Conservation (phyloP, 2,888 invertebrate genomes). For the Sylvicola cinctus region DNA sequence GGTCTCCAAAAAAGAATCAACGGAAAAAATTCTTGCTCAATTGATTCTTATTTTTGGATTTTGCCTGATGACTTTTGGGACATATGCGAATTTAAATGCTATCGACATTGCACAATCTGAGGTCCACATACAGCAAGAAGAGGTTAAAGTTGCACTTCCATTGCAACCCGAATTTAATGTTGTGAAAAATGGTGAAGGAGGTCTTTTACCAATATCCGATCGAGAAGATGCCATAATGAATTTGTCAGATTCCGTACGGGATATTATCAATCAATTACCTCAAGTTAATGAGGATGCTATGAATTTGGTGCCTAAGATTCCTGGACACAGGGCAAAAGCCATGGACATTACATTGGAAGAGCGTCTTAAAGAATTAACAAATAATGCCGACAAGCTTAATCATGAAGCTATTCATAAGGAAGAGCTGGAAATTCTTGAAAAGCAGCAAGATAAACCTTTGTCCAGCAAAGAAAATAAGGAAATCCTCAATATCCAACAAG, state of each 20-base stretch:
- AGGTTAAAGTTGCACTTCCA: neutral
- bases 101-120: slow-evolving; percentile 36
- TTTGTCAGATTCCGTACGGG: too few species aligned
- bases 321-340: too few species aligned
- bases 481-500: slow-evolving; percentile 18
- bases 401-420: slow-evolving; percentile 28
- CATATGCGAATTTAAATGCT: slow-evolving; percentile 68
- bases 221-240: too few species aligned
- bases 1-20: slow-evolving; percentile 64
- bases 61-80: slow-evolving; percentile 74
- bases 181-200: too few species aligned
- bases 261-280: too few species aligned
- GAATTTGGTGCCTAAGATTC: too few species aligned
- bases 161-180: slow-evolving; percentile 11
- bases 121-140: neutral
- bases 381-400: slow-evolving; percentile 14
- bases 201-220: too few species aligned
- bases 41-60: slow-evolving; percentile 62
- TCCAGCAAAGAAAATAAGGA: slow-evolving; percentile 15
- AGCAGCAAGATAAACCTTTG: slow-evolving; percentile 13
- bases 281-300: too few species aligned
- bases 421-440: slow-evolving; percentile 20
- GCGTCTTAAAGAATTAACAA: slow-evolving; percentile 6
- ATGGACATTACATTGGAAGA: too few species aligned
- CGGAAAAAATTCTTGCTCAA: slow-evolving; percentile 66